phyloP scores from a whole-genome alignment of 2,888 invertebrate genomes.

The Villa cingulata region DNA sequence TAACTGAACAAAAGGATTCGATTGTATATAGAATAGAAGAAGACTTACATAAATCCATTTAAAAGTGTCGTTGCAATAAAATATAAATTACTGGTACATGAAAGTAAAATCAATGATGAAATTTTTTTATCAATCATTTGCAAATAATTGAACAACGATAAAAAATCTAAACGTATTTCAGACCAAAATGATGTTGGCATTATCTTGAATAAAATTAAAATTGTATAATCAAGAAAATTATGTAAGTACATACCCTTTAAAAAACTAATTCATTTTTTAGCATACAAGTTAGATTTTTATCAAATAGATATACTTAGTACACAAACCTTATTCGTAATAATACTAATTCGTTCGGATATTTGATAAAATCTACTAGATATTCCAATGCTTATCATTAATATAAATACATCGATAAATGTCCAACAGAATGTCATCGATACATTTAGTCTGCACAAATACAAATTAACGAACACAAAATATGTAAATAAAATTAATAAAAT shows the following conservation, averaged over 20 bases:
- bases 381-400: constrained; percentile 54
- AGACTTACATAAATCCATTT: constrained; percentile 33
- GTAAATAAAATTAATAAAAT: too few relatives aligned
- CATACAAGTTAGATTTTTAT: too few relatives aligned
- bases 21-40: background rate
- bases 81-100: constrained; percentile 56
- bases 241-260: too few relatives aligned
- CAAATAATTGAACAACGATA: constrained; percentile 46
- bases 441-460: constrained; percentile 19
- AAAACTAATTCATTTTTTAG: too few relatives aligned
- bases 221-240: too few relatives aligned
- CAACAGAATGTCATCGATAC: constrained; percentile 48
- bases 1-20: too few relatives aligned
- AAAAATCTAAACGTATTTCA: constrained; percentile 49
- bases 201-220: constrained; percentile 13
- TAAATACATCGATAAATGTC: constrained; percentile 57
- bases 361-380: constrained; percentile 50
- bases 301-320: too few relatives aligned
- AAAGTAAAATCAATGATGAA: constrained; percentile 48
- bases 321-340: constrained; percentile 37
- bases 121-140: constrained; percentile 45
- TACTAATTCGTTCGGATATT: constrained; percentile 40
- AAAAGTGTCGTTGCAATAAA: constrained; percentile 62
- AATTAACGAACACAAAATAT: too few relatives aligned
- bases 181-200: constrained; percentile 53